Percentiles rank a stretch among this genome's conserved stretches.
phyloP scores from a whole-genome alignment of 2,113 vertebrate species.

The Ceuthmochares aereus region DNA sequence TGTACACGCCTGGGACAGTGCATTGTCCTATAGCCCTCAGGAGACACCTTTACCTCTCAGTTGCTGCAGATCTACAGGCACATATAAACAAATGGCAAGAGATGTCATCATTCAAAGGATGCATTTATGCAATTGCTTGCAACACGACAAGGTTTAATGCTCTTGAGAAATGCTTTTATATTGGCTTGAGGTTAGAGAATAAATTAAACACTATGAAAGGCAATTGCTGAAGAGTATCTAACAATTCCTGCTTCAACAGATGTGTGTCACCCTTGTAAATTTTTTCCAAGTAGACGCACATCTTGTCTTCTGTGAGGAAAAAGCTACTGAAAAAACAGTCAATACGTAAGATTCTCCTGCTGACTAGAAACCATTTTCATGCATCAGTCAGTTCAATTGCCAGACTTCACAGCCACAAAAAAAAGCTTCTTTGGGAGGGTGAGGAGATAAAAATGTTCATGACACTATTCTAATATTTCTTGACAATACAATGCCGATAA shows the following conservation, averaged over 20 bases:
- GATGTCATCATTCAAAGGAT: background rate
- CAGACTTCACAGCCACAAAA: background rate
- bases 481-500: background rate
- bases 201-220: background rate
- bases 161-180: background rate
- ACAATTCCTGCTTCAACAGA: background rate
- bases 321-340: background rate
- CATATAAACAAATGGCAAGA: background rate
- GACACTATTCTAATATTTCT: background rate
- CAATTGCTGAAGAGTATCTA: background rate
- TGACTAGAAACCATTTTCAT: background rate
- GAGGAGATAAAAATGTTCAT: background rate
- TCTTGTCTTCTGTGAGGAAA: background rate
- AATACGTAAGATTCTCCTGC: background rate
- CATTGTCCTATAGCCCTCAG: background rate
- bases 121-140: background rate
- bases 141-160: background rate
- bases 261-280: background rate
- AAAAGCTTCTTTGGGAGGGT: background rate
- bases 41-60: background rate
- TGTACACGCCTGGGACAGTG: accelerated
- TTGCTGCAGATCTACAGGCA: background rate
- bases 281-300: background rate
- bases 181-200: background rate
- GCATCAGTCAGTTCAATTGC: background rate